Conservation (phyloP, 2,113 vertebrate species). For the Aptenodytes forsteri region DNA sequence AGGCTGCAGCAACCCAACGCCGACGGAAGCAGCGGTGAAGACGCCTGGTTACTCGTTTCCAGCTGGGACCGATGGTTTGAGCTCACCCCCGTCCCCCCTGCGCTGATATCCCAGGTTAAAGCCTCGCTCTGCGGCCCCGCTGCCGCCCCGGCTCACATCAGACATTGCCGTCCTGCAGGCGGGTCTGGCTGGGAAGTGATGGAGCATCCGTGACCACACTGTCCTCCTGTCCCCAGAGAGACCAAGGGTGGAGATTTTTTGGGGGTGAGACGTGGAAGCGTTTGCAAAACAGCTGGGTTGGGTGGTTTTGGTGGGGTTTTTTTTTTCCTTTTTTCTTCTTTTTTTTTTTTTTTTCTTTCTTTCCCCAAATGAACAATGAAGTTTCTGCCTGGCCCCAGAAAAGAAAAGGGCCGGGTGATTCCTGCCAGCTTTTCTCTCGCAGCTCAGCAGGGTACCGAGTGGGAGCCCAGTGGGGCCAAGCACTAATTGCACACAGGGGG, state of each 20-base stretch:
- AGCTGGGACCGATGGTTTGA: not conserved
- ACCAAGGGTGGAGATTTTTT: not conserved
- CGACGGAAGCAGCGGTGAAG: accelerated
- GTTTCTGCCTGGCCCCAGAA: not conserved
- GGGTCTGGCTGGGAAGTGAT: accelerated
- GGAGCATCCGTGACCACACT: not conserved
- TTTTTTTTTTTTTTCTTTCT: not conserved
- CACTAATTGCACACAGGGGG: not conserved
- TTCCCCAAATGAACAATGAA: not conserved
- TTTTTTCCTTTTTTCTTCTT: too few relatives aligned
- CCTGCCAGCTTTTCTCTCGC: not conserved
- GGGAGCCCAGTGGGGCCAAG: not conserved
- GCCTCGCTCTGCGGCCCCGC: not conserved
- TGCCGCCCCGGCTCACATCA: accelerated
- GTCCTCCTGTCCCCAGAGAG: not conserved
- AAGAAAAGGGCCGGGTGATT: not conserved
- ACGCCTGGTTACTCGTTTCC: accelerated
- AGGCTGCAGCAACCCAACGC: not conserved
- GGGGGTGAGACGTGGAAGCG: not conserved
- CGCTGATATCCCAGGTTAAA: not conserved
- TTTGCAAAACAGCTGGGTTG: not conserved
- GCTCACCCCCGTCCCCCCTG: not conserved
- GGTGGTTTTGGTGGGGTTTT: not conserved
- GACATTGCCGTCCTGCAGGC: not conserved
- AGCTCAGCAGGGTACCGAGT: not conserved